Evolutionary conservation across 2,888 invertebrate species (phyloP).

Genomic region (Tenthredo distinguenda): DNA sequence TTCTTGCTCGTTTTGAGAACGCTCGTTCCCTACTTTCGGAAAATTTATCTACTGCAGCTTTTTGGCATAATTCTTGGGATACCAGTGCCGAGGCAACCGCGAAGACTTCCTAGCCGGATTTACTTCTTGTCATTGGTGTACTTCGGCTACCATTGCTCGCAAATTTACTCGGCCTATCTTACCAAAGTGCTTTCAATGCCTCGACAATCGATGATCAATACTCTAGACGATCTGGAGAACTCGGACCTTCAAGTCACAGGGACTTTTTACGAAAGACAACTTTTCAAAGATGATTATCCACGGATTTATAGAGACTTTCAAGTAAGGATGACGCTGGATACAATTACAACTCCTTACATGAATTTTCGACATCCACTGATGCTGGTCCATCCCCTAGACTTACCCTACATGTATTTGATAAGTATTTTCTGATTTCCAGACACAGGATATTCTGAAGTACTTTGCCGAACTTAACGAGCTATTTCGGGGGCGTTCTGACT

Average conservation of each 20-base stretch:
- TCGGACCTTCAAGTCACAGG: background rate
- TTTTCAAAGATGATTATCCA: conserved; percentile 29
- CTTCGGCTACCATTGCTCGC: background rate
- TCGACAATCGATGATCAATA: background rate
- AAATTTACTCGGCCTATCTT: background rate
- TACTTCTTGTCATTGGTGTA: background rate
- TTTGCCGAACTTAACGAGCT: background rate
- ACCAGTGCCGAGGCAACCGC: background rate
- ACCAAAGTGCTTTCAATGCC: background rate
- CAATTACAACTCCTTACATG: too few species aligned
- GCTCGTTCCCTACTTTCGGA: background rate
- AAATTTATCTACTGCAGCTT: background rate
- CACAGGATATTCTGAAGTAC: background rate
- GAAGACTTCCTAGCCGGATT: background rate
- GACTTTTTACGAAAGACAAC: too few species aligned
- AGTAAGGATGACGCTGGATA: background rate
- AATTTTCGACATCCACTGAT: too few species aligned
- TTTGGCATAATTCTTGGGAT: background rate
- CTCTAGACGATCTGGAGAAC: conserved; percentile 1
- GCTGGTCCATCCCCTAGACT: too few species aligned
- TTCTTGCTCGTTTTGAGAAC: background rate
- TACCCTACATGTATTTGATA: background rate
- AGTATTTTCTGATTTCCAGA: background rate
- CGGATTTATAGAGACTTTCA: conserved; percentile 30
- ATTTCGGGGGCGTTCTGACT: background rate